These are phyloP conservation scores for Alloscopus bannaensis DNA, from an alignment of 2,888 invertebrate species.

Conservation along the genomic window DNA sequence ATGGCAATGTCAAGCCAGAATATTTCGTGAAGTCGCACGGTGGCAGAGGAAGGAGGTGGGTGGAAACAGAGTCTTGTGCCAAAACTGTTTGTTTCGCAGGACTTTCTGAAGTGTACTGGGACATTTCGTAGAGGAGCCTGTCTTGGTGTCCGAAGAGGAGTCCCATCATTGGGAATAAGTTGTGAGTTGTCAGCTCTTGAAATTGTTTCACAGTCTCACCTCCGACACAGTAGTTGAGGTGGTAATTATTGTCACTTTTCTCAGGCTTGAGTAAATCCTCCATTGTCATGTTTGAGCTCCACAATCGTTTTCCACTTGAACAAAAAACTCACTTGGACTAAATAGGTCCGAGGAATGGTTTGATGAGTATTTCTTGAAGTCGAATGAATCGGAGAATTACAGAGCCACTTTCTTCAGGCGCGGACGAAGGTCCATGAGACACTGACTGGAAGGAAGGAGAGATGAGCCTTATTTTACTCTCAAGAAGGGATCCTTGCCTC, in stretches of 20 bases:
- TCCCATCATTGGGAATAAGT: slow-evolving; percentile 53
- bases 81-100: not conserved
- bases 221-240: not conserved
- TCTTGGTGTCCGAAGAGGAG: slow-evolving; percentile 44
- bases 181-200: slow-evolving; percentile 29
- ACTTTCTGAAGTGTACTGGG: slow-evolving; percentile 8
- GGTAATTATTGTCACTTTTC: slow-evolving; percentile 14
- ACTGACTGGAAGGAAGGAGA: slow-evolving; percentile 46
- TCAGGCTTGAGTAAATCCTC: slow-evolving; percentile 40
- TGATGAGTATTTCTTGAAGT: not conserved
- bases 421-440: slow-evolving; percentile 15
- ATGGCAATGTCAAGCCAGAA: not conserved
- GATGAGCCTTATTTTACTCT: slow-evolving; percentile 35
- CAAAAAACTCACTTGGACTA: not conserved
- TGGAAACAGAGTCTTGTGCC: not conserved
- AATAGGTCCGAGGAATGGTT: not conserved
- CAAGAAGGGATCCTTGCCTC: slow-evolving; percentile 32
- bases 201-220: slow-evolving; percentile 21
- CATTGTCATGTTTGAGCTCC: slow-evolving; percentile 45
- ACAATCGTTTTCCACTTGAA: not conserved
- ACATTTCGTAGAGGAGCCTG: slow-evolving; percentile 35
- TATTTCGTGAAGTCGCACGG: slow-evolving; percentile 50
- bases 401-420: not conserved
- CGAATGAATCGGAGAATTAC: not conserved
- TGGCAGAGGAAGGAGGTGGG: slow-evolving; percentile 15